phyloP scores from a whole-genome alignment of 1,140 invertebrate genomes.

The Zophobas atratus region DNA sequence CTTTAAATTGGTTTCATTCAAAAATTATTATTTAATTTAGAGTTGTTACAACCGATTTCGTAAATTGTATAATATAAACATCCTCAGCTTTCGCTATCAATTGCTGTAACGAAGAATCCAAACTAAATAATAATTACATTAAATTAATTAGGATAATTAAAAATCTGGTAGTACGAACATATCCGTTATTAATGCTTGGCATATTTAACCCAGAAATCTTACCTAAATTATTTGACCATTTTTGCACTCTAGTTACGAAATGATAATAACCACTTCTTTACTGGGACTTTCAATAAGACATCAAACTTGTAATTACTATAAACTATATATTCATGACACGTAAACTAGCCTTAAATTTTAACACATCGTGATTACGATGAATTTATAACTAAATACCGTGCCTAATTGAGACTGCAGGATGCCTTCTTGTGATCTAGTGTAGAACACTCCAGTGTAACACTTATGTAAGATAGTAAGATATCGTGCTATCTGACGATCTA shows the following conservation, averaged over 20 bases:
- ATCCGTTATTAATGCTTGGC: too few species aligned
- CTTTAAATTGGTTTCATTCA: too few species aligned
- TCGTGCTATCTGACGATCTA: too few species aligned
- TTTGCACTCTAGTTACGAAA: slow-evolving; percentile 16
- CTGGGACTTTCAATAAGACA: slow-evolving; percentile 14
- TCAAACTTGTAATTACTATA: slow-evolving; percentile 25
- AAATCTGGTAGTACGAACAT: too few species aligned
- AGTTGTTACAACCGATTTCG: too few species aligned
- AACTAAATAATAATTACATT: too few species aligned
- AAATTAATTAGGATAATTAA: too few species aligned
- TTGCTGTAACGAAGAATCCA: too few species aligned
- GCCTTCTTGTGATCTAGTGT: slow-evolving; percentile 32
- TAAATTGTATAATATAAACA: too few species aligned
- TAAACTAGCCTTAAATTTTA: slow-evolving; percentile 37
- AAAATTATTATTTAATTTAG: too few species aligned
- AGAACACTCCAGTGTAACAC: slow-evolving; percentile 16
- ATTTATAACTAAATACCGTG: slow-evolving; percentile 41
- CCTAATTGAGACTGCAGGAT: slow-evolving; percentile 20
- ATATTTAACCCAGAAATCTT: neutral
- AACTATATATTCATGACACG: slow-evolving; percentile 38
- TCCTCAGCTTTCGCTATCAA: too few species aligned
- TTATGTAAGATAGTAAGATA: neutral
- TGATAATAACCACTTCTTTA: neutral
- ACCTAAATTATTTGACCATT: neutral
- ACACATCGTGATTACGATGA: slow-evolving; percentile 30